phyloP scores from a whole-genome alignment of 2,113 vertebrate genomes.

The Butorides virescens region DNA sequence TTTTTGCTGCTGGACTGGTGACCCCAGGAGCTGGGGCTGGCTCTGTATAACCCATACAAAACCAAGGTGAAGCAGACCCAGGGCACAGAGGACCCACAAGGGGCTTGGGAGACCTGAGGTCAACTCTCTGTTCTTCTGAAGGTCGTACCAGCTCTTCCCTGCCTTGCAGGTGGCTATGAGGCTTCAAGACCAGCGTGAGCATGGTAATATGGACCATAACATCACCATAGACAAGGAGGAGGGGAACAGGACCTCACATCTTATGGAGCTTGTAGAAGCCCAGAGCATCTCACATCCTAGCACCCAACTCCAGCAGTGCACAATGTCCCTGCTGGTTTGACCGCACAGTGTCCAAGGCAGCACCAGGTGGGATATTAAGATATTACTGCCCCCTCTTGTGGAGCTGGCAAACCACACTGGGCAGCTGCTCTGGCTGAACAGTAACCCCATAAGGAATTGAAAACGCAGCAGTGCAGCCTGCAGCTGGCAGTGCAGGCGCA shows the following conservation, averaged over 20 bases:
- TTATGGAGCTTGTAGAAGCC: not conserved
- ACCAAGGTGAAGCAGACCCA: not conserved
- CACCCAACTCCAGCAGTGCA: not conserved
- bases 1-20: not conserved
- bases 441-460: not conserved
- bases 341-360: not conserved
- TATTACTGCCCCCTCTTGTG: not conserved
- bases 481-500: fast-evolving
- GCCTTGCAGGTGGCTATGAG: not conserved
- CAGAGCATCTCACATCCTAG: not conserved
- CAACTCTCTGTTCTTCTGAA: not conserved
- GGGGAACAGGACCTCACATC: not conserved
- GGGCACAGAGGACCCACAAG: not conserved
- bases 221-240: not conserved
- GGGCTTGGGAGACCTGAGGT: not conserved
- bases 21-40: not conserved
- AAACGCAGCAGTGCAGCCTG: not conserved
- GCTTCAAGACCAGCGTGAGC: not conserved
- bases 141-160: not conserved
- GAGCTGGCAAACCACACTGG: not conserved
- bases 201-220: not conserved
- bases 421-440: not conserved
- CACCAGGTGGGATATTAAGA: not conserved
- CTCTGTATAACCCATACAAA: not conserved
- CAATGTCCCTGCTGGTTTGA: not conserved